Evolutionary conservation across 2,888 invertebrate species (phyloP).

Genomic region (Glomeris marginata): DNA sequence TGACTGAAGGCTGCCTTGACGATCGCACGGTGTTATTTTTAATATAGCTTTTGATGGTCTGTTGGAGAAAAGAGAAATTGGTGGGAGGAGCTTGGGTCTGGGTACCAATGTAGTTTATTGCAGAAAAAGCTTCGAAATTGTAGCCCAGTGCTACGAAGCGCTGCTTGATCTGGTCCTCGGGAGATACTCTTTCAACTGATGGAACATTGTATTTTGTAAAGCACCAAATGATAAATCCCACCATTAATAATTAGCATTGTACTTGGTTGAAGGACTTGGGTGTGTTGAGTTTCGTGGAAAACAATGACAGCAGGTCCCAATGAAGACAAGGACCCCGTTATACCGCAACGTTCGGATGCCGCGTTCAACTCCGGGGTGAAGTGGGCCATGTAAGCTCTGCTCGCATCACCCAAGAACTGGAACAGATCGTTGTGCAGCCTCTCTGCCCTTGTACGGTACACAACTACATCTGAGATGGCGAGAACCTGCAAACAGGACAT

Average conservation of each 20-base stretch:
- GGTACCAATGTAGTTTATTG: constrained; percentile 37
- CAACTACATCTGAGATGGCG: constrained; percentile 64
- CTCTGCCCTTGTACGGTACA: constrained; percentile 59
- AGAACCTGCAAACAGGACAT: constrained; percentile 38
- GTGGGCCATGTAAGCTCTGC: constrained; percentile 54
- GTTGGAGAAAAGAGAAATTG: constrained; percentile 43
- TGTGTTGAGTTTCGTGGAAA: constrained; percentile 63
- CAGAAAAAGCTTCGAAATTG: constrained; percentile 54
- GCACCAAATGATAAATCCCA: background rate
- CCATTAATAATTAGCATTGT: constrained; percentile 20
- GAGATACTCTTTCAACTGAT: constrained; percentile 16
- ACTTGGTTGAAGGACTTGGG: constrained; percentile 45
- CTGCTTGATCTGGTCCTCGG: constrained; percentile 31
- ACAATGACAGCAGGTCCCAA: constrained; percentile 59
- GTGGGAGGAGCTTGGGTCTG: constrained; percentile 31
- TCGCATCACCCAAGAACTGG: constrained; percentile 58
- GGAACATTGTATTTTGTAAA: background rate
- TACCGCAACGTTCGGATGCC: constrained; percentile 33
- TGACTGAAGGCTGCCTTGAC: constrained; percentile 46
- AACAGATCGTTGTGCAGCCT: constrained; percentile 59
- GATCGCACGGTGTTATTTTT: constrained; percentile 54
- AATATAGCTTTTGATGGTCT: constrained; percentile 44
- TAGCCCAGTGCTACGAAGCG: constrained; percentile 46
- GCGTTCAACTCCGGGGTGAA: constrained; percentile 39
- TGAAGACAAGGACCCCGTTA: constrained; percentile 36